Percentiles rank a stretch among this genome's conserved stretches.
Conservation (phyloP, 2,888 invertebrate genomes). For the Calameuta filiformis region DNA sequence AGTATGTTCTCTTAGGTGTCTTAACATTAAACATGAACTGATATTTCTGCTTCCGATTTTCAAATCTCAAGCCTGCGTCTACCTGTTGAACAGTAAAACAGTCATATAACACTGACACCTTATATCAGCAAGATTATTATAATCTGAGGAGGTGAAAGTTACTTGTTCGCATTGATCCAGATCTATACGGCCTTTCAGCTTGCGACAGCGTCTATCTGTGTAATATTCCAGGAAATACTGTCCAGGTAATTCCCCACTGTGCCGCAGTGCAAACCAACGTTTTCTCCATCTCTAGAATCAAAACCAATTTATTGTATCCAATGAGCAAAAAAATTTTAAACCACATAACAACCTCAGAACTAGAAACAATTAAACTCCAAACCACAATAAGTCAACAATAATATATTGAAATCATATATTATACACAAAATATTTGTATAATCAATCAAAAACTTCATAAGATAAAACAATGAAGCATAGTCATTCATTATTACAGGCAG, state of each 20-base stretch:
- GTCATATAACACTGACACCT: not conserved
- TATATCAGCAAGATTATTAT: not conserved
- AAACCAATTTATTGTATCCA: constrained; percentile 10
- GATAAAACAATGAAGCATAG: not conserved
- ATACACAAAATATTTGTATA: not conserved
- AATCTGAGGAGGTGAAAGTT: constrained; percentile 35
- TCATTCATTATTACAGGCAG: not conserved
- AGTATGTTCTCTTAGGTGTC: constrained; percentile 90
- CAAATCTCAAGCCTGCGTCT: constrained; percentile 87
- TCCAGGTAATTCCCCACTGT: constrained; percentile 91
- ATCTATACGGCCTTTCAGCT: constrained; percentile 90
- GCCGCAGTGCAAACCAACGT: constrained; percentile 93
- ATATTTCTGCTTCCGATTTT: constrained; percentile 83
- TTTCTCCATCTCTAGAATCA: constrained; percentile 89
- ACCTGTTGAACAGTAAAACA: constrained; percentile 68
- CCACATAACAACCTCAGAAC: too few species aligned
- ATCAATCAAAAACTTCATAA: not conserved
- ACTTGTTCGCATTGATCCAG: constrained; percentile 97
- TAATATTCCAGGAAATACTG: constrained; percentile 95
- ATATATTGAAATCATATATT: not conserved
- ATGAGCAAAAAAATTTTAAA: not conserved
- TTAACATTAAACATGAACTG: constrained; percentile 90
- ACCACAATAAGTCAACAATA: not conserved
- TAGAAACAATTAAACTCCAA: not conserved
- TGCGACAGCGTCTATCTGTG: constrained; percentile 86